Evolutionary conservation across 2,797 vertebrate species (phyloP), one percentile per base, ranked within the genome.

Genomic region (Meriones psammophilus): DNA sequence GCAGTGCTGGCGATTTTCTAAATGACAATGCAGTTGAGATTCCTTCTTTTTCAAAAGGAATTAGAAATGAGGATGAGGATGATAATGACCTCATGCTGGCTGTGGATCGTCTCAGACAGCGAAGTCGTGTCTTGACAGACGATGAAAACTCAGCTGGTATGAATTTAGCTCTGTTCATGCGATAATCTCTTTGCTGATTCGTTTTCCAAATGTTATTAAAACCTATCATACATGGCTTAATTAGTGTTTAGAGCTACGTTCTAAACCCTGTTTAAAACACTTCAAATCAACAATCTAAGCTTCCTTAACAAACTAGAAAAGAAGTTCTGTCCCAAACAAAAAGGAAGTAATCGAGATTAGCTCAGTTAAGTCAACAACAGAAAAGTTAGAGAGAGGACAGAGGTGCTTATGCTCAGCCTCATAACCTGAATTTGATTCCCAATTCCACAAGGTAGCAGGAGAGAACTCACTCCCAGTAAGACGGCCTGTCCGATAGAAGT

Each of bases 141-240:
- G 99, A 99, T 88, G 99, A 99, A 68, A 99, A 99, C 98, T 99
- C 99, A 2, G 96, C 98, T 92, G 99, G 99, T 99, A 98, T 95
- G 98, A 84, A 58, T 66, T 74, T 77, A 88, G 92, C 39, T 88
- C 79, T 92, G 36, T 92, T 64, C 33, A 39, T 94, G 9, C 91
- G 56, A 88, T 92, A 42, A 76, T 92, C 36, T 4, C 69, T n/a
- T n/a, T 81, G 28, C 83, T 94, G 33, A 64, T 89, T 80, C 88
- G 64, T 88, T 92, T 97, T 95, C 79, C 7, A 92, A 12, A 85
- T 89, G 92, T 97, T 92, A 80, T 86, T 83, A 69, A 96, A 95
- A 69, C 28, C 58, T 73, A 3, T 24, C 58, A 46, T 30, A 12
- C 5, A n/a, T 6, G 81, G 12, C 66, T 28, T 92, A n/a, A 85